Conservation (phyloP, 2,888 invertebrate species). For the Amiota communis region DNA sequence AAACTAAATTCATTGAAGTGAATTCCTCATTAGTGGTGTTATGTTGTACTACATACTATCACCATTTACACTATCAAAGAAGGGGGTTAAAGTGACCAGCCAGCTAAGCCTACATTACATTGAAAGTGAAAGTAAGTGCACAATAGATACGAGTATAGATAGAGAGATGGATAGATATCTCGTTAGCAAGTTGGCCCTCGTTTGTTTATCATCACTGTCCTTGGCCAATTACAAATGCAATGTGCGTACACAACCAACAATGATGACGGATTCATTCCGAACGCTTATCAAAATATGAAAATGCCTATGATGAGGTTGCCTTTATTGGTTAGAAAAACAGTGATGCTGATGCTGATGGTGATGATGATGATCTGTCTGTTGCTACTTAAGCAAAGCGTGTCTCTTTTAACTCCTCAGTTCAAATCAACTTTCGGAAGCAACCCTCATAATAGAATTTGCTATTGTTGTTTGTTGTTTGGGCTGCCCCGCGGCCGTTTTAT, state of each 20-base stretch:
- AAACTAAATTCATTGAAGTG: slow-evolving; percentile 51
- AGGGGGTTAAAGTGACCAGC: slow-evolving; percentile 18
- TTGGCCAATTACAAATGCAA: slow-evolving; percentile 1
- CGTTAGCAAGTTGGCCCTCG: too few relatives aligned
- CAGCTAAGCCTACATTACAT: background rate
- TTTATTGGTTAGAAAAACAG: background rate
- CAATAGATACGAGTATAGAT: too few relatives aligned
- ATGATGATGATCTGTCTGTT: background rate
- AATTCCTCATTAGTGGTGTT: slow-evolving; percentile 53
- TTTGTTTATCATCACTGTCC: too few relatives aligned
- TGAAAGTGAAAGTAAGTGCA: too few relatives aligned
- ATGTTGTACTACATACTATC: background rate
- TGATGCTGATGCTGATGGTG: background rate
- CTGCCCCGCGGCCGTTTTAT: slow-evolving; percentile 6
- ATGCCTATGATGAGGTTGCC: background rate
- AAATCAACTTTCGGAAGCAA: background rate
- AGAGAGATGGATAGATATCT: too few relatives aligned
- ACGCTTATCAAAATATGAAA: slow-evolving; percentile 13
- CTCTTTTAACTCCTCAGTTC: background rate
- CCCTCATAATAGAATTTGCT: background rate
- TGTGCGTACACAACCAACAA: background rate
- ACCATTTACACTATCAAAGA: background rate
- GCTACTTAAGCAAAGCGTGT: background rate
- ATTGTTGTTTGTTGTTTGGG: background rate
- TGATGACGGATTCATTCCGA: background rate